Evolutionary conservation across 2,797 vertebrate genomes (phyloP).

Genomic region (Mastacembelus armatus): DNA sequence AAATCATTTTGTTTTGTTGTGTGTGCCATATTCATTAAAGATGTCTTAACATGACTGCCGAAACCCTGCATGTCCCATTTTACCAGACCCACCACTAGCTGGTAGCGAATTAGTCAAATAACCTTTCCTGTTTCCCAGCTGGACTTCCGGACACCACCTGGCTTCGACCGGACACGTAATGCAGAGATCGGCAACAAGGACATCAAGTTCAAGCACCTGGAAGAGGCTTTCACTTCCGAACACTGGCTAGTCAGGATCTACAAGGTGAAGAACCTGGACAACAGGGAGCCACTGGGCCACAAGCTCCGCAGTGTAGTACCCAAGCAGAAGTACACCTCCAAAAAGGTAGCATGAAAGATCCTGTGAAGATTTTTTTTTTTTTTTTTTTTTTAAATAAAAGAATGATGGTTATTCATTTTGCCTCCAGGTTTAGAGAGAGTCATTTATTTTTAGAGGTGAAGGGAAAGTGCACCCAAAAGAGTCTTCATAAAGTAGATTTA

Average conservation of each 20-base stretch:
- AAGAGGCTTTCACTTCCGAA: constrained; percentile 99
- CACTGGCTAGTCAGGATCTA: constrained; percentile 99
- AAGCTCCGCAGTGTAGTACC: constrained; percentile 92
- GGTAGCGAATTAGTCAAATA: not conserved
- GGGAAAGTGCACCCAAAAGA: not conserved
- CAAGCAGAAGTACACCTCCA: constrained; percentile 99
- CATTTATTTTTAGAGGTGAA: not conserved
- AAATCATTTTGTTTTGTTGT: too few relatives aligned
- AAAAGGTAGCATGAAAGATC: constrained; percentile 86
- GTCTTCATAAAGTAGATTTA: not conserved
- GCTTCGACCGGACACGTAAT: constrained; percentile 97
- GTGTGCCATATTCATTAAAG: too few relatives aligned
- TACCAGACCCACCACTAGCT: too few relatives aligned
- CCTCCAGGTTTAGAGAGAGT: not conserved
- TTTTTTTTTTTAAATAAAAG: not conserved
- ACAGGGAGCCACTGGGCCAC: constrained; percentile 93
- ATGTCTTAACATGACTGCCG: not conserved
- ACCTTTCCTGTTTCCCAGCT: constrained; percentile 80
- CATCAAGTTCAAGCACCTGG: constrained; percentile 97
- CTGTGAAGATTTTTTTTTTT: too few relatives aligned
- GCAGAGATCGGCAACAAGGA: constrained; percentile 99
- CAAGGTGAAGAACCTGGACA: constrained; percentile 98
- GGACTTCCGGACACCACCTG: constrained; percentile 98
- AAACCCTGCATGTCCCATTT: not conserved
- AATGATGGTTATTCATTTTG: not conserved